Base-by-base conservation (phyloP, 2,888 invertebrate species). In the Fragum sueziense region DNA sequence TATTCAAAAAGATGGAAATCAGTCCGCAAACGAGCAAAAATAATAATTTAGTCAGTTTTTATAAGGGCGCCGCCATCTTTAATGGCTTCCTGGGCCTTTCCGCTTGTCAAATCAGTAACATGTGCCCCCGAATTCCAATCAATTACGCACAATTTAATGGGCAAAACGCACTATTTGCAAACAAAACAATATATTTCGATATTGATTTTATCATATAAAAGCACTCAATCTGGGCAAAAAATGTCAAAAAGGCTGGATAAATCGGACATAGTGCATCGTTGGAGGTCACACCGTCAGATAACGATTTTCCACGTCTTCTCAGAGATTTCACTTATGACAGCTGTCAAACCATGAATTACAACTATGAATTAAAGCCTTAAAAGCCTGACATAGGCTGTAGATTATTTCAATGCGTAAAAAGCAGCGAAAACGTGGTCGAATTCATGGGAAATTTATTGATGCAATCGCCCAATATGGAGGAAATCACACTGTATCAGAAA, bases 381-480 rank as follows among this genome's bases (percentile, higher is more conserved):
- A n/a, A n/a, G n/a, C n/a, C n/a, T n/a, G n/a, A n/a, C n/a, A n/a
- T n/a, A n/a, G n/a, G n/a, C n/a, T n/a, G n/a, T n/a, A n/a, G n/a
- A n/a, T n/a, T n/a, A n/a, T n/a, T n/a, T n/a, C n/a, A n/a, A n/a
- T n/a, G n/a, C n/a, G n/a, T n/a, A 7, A 57, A 57, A 57, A 52
- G 52, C 57, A 57, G 25, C n/a, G n/a, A 27, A 57, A 57, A 25
- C 9, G 6, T 57, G 14, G 9, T 57, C 3, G 25, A 57, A 25
- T 69, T 51, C 67, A 20, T 20, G 11, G 52, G 17, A 69, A 11
- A 22, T 34, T 70, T 61, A 47, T 84, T 84, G 83, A 84, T 80
- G 83, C 80, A 84, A 84, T 77, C 68, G 67, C 76, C 76, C 83
- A 84, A 84, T 84, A 84, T 84, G 83, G 83, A 76, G 83, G 80